Conservation (phyloP, 2,797 vertebrate genomes). For the Galagoides demidoff region DNA sequence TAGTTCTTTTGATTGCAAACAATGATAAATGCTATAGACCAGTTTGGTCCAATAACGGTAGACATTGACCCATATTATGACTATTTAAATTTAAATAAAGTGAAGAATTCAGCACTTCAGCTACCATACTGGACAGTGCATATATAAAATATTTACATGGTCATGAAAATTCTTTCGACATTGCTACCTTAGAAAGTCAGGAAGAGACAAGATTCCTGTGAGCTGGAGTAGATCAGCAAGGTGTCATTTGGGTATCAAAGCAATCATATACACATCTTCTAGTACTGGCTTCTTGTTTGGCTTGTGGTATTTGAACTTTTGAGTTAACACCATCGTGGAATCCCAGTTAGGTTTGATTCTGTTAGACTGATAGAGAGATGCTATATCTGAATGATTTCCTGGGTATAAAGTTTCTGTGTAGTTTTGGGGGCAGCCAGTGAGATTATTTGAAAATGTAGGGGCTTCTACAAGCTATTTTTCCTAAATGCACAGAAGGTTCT, state of each 20-base stretch:
- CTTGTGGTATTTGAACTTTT: conserved; percentile 25
- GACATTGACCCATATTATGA: neutral
- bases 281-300: neutral
- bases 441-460: conserved; percentile 32
- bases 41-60: neutral
- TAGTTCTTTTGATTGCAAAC: neutral
- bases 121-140: neutral
- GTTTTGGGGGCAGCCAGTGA: conserved; percentile 16
- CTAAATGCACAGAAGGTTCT: conserved; percentile 34
- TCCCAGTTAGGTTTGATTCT: conserved; percentile 44
- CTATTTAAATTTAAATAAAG: conserved; percentile 7
- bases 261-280: neutral
- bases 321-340: neutral
- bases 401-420: neutral
- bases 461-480: neutral
- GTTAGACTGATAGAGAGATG: conserved; percentile 9
- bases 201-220: neutral
- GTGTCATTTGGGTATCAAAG: neutral
- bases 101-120: neutral
- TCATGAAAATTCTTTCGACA: conserved; percentile 1
- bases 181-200: neutral
- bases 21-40: neutral
- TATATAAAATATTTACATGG: neutral
- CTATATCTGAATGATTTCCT: conserved; percentile 16
- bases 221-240: neutral